Evolutionary conservation across 2,113 vertebrate genomes (phyloP).

Genomic region (Ictidomys tridecemlineatus): DNA sequence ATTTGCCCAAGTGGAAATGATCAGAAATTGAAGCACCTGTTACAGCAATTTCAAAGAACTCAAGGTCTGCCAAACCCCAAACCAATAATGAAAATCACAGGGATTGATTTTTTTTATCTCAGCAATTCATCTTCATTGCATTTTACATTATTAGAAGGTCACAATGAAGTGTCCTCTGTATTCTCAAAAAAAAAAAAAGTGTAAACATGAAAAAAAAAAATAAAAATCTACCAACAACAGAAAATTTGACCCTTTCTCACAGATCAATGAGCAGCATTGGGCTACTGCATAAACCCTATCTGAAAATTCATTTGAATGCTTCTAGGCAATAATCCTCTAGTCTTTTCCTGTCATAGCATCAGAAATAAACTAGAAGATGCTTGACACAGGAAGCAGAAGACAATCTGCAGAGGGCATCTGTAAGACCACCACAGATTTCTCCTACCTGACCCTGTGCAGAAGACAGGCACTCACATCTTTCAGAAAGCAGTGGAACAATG

Average conservation of each 20-base stretch:
- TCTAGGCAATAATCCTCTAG: background rate
- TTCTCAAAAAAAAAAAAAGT: background rate
- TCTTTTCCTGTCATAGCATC: background rate
- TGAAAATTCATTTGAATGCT: background rate
- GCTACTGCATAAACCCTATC: too few species aligned
- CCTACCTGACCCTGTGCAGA: background rate
- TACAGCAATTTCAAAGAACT: background rate
- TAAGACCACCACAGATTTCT: background rate
- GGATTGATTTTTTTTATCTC: background rate
- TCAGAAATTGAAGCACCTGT: background rate
- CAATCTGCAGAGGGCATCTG: background rate
- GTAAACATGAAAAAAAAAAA: background rate
- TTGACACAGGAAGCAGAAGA: background rate
- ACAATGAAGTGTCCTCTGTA: background rate
- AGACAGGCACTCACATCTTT: fast-evolving
- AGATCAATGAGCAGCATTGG: background rate
- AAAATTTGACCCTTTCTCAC: background rate
- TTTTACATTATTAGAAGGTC: background rate
- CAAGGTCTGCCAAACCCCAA: background rate
- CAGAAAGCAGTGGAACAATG: fast-evolving
- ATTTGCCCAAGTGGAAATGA: background rate
- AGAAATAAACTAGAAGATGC: background rate
- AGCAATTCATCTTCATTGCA: background rate
- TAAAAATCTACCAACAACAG: background rate
- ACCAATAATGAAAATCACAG: background rate